phyloP scores from a whole-genome alignment of 2,797 vertebrate species.

The Fundulus diaphanus region DNA sequence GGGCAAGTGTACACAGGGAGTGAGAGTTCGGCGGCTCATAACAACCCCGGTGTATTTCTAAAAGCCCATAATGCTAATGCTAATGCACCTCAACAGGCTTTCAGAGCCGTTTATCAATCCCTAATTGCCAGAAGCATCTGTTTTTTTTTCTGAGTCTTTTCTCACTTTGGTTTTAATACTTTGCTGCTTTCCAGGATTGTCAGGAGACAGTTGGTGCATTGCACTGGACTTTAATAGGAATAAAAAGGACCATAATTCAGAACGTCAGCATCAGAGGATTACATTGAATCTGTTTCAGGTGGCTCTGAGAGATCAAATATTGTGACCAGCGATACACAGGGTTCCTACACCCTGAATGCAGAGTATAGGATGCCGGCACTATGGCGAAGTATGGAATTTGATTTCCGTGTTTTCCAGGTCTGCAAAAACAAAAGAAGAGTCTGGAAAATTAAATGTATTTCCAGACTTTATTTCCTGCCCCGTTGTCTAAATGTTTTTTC shows the following conservation, averaged over 20 bases:
- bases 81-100: slow-evolving; percentile 54
- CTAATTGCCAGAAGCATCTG: slow-evolving; percentile 60
- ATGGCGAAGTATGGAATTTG: not conserved
- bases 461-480: not conserved
- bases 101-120: slow-evolving; percentile 60
- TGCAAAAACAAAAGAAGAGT: not conserved
- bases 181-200: slow-evolving; percentile 37
- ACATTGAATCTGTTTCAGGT: slow-evolving; percentile 6
- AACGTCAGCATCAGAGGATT: slow-evolving; percentile 19
- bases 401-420: not conserved
- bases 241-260: slow-evolving; percentile 40
- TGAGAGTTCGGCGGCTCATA: slow-evolving; percentile 32
- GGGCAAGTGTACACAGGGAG: slow-evolving; percentile 19
- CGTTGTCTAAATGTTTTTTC: not conserved
- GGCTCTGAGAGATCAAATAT: slow-evolving; percentile 27
- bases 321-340: not conserved
- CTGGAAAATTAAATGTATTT: too few relatives aligned
- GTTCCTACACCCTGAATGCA: not conserved
- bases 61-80: slow-evolving; percentile 47
- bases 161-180: slow-evolving; percentile 46
- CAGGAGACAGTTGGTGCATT: slow-evolving; percentile 42
- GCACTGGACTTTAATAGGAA: slow-evolving; percentile 40
- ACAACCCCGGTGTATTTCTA: slow-evolving; percentile 33
- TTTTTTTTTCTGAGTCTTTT: slow-evolving; percentile 43
- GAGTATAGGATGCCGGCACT: too few relatives aligned